A percentile compares a stretch with the other conserved stretches of the same genome.
phyloP scores from a whole-genome alignment of 2,113 vertebrate species.

The Nettapus auritus region DNA sequence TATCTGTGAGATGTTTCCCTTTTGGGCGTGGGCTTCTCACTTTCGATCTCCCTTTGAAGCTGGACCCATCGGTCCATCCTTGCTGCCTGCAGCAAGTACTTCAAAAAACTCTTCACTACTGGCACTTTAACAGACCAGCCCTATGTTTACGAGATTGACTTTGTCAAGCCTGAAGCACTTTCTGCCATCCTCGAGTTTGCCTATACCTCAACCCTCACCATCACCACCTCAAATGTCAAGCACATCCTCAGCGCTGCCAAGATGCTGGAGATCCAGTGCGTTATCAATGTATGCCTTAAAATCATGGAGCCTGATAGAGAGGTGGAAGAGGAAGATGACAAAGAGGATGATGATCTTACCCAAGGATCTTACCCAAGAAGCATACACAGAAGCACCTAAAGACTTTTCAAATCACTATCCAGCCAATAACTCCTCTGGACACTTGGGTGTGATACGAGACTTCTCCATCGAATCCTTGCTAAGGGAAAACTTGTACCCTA shows the following conservation, averaged over 20 bases:
- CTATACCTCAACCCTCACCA: slow-evolving; percentile 97
- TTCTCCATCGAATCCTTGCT: slow-evolving; percentile 96
- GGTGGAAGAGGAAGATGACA: slow-evolving; percentile 76
- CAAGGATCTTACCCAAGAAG: slow-evolving; percentile 79
- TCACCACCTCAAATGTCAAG: slow-evolving; percentile 92
- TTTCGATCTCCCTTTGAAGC: slow-evolving; percentile 48
- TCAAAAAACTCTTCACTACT: slow-evolving; percentile 97
- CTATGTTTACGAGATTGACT: slow-evolving; percentile 95
- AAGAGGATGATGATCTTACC: slow-evolving; percentile 75
- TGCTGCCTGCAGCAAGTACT: slow-evolving; percentile 98
- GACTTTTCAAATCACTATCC: slow-evolving; percentile 78
- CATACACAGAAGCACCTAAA: slow-evolving; percentile 72
- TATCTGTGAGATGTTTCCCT: not conserved
- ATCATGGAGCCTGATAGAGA: slow-evolving; percentile 90
- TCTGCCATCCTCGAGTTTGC: slow-evolving; percentile 97
- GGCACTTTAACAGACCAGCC: slow-evolving; percentile 84
- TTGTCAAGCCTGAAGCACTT: slow-evolving; percentile 93
- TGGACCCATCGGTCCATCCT: slow-evolving; percentile 92
- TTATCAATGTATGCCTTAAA: slow-evolving; percentile 95
- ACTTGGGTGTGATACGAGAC: slow-evolving; percentile 85
- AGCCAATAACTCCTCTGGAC: slow-evolving; percentile 67
- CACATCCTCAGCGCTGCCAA: slow-evolving; percentile 93
- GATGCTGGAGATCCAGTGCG: slow-evolving; percentile 96
- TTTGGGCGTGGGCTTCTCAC: slow-evolving; percentile 6
- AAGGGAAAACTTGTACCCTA: slow-evolving; percentile 93